Evolutionary conservation across 2,113 vertebrate genomes (phyloP).

Genomic region (Caranx ignobilis): DNA sequence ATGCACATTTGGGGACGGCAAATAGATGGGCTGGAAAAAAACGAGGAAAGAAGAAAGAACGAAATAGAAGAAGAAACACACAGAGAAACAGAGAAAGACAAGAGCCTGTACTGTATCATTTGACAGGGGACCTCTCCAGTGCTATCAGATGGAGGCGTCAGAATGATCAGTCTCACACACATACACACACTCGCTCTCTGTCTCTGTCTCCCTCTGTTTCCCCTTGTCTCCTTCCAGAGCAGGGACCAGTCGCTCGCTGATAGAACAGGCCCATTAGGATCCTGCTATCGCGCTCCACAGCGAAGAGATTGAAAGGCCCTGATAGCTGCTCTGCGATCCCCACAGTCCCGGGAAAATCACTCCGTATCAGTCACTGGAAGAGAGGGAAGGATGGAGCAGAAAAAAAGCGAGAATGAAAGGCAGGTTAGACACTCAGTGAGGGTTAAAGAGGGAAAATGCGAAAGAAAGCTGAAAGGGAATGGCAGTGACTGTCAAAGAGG

Average conservation of each 20-base stretch:
- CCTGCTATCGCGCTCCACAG: slow-evolving; percentile 91
- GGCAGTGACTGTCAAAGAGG: slow-evolving; percentile 60
- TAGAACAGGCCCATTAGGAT: slow-evolving; percentile 94
- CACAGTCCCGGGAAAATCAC: slow-evolving; percentile 88
- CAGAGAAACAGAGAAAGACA: slow-evolving; percentile 59
- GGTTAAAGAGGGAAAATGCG: slow-evolving; percentile 61
- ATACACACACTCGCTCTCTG: slow-evolving; percentile 20
- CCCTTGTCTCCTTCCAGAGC: slow-evolving; percentile 75
- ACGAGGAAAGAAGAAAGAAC: slow-evolving; percentile 14
- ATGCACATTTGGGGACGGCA: slow-evolving; percentile 22
- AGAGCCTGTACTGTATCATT: slow-evolving; percentile 91
- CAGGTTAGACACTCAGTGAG: slow-evolving; percentile 72
- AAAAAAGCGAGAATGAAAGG: slow-evolving; percentile 62
- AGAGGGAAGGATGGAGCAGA: slow-evolving; percentile 57
- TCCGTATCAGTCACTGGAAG: slow-evolving; percentile 89
- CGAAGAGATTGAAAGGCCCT: slow-evolving; percentile 91
- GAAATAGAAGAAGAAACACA: slow-evolving; percentile 25
- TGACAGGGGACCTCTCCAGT: slow-evolving; percentile 89
- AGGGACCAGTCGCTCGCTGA: slow-evolving; percentile 87
- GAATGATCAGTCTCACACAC: slow-evolving; percentile 87
- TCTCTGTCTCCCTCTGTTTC: slow-evolving; percentile 55
- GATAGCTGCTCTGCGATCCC: slow-evolving; percentile 88
- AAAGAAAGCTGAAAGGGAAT: slow-evolving; percentile 49
- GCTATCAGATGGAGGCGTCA: slow-evolving; percentile 91
- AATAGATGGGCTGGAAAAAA: slow-evolving; percentile 13